A percentile compares a stretch with the other conserved stretches of the same genome.
These are phyloP conservation scores for Thaumatotibia leucotreta DNA, from an alignment of 1,140 invertebrate species.

Conservation along the genomic window DNA sequence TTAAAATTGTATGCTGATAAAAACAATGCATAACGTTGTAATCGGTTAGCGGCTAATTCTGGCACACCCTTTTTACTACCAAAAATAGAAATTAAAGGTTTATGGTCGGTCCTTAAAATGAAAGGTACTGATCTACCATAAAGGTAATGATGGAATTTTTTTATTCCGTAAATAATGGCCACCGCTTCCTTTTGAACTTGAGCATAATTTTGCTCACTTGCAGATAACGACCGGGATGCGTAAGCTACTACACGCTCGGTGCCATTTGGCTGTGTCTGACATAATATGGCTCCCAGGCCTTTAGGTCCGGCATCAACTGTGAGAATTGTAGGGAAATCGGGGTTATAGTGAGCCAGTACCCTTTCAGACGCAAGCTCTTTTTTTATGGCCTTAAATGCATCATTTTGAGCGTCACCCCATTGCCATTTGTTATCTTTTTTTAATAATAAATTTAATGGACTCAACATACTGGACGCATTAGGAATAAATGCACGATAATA, in stretches of 20 bases:
- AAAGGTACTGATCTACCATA: conserved; percentile 22
- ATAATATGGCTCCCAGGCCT: conserved; percentile 6
- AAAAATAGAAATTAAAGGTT: conserved; percentile 43
- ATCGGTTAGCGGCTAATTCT: conserved; percentile 32
- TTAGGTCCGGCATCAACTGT: conserved; percentile 18
- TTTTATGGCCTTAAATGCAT: neutral
- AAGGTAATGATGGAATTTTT: conserved; percentile 42
- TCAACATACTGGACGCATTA: conserved; percentile 31
- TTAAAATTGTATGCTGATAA: conserved; percentile 43
- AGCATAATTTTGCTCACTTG: conserved; percentile 59
- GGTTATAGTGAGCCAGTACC: conserved; percentile 27
- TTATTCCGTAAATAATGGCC: conserved; percentile 25
- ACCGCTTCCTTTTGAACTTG: conserved; percentile 27
- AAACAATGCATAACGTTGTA: conserved; percentile 44
- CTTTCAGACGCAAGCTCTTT: neutral
- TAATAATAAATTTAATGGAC: conserved; percentile 23
- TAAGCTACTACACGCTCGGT: conserved; percentile 39
- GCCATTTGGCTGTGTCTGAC: neutral
- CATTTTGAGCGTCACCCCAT: neutral
- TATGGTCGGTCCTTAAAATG: neutral
- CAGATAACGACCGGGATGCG: conserved; percentile 50
- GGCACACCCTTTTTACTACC: conserved; percentile 34
- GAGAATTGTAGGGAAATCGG: conserved; percentile 19
- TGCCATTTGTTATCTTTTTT: neutral
- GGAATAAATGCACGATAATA: no score